phyloP scores from a whole-genome alignment of 2,113 vertebrate species.

The Promerops cafer region DNA sequence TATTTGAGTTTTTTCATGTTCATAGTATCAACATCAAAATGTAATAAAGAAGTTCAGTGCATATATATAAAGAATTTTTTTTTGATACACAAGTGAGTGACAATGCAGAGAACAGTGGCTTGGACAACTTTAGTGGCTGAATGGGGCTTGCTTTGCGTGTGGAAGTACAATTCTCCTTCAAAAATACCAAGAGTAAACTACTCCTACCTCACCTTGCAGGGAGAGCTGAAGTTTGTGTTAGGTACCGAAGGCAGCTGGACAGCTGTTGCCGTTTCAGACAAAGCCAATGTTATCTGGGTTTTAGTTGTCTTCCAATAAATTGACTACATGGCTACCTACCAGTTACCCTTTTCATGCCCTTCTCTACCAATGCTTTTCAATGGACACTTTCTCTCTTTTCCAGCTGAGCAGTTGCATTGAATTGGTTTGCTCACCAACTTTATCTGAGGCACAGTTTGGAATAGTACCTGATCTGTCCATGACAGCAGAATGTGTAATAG shows the following conservation, averaged over 20 bases:
- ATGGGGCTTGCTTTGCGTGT: background rate
- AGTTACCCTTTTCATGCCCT: background rate
- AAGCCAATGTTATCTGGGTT: background rate
- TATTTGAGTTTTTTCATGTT: background rate
- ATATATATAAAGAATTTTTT: background rate
- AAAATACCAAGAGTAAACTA: background rate
- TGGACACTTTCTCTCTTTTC: background rate
- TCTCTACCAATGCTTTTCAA: background rate
- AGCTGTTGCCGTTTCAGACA: background rate
- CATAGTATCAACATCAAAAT: background rate
- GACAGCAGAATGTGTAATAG: background rate
- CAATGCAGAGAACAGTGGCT: background rate
- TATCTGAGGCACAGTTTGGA: background rate
- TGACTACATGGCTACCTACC: background rate
- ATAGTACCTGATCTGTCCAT: background rate
- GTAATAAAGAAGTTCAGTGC: background rate
- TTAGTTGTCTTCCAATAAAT: background rate
- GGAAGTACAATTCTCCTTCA: background rate
- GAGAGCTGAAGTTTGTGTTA: background rate
- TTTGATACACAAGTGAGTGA: background rate
- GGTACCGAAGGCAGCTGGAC: background rate
- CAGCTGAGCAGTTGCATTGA: background rate
- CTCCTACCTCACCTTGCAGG: background rate
- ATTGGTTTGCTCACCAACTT: background rate
- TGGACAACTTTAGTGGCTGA: background rate